phyloP scores from a whole-genome alignment of 2,113 vertebrate species.

The Dipodomys stephensi region DNA sequence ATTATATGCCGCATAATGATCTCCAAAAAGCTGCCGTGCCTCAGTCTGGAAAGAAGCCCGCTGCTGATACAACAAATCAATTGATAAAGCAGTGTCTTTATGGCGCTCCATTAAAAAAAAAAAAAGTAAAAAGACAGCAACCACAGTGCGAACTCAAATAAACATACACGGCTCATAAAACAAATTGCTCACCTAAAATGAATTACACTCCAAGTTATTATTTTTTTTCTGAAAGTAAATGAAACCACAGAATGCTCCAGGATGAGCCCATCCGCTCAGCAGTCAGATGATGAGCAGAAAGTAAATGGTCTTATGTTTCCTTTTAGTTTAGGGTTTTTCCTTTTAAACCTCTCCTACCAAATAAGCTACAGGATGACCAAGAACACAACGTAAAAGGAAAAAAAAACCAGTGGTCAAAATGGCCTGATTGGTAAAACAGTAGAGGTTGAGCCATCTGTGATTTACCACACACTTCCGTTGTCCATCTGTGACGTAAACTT shows the following conservation, averaged over 20 bases:
- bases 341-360: no score
- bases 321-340: constrained; percentile 62
- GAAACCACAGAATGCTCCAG: constrained; percentile 75
- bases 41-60: constrained; percentile 69
- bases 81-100: constrained; percentile 84
- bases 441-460: constrained; percentile 89
- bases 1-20: constrained; percentile 68
- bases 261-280: constrained; percentile 78
- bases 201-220: constrained; percentile 76
- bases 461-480: constrained; percentile 83
- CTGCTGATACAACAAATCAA: constrained; percentile 86
- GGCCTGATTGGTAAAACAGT: constrained; percentile 86
- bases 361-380: constrained; percentile 80
- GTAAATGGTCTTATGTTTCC: constrained; percentile 80
- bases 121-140: constrained; percentile 73
- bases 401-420: constrained; percentile 80
- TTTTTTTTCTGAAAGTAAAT: constrained; percentile 82
- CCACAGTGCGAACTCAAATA: constrained; percentile 78
- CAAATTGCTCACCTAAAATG: constrained; percentile 87
- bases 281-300: constrained; percentile 84
- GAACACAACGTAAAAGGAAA: constrained; percentile 85
- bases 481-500: constrained; percentile 85
- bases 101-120: constrained; percentile 51
- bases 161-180: constrained; percentile 82
- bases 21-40: constrained; percentile 64